Percentiles rank a stretch among this genome's conserved stretches.
Conservation (phyloP, 2,888 invertebrate species). For the Smittia aterrima region DNA sequence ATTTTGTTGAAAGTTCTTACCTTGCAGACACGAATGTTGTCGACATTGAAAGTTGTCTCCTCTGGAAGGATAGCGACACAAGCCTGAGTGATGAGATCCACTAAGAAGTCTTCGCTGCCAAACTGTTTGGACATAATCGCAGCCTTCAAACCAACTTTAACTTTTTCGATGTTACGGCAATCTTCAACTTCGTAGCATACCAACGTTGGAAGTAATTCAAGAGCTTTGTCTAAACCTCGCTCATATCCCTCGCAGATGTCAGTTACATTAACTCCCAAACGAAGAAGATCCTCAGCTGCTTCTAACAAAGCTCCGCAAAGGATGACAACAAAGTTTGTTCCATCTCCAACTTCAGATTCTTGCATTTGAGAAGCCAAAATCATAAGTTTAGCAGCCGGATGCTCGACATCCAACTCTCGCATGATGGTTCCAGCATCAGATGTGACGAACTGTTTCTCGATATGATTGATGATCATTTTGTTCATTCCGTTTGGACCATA, state of each 20-base stretch:
- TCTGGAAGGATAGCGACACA: constrained; percentile 86
- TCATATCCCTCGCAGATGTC: constrained; percentile 97
- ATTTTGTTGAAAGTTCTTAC: constrained; percentile 48
- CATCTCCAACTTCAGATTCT: constrained; percentile 97
- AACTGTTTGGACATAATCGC: constrained; percentile 97
- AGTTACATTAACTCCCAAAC: constrained; percentile 92
- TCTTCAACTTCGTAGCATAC: constrained; percentile 75
- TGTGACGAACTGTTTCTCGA: constrained; percentile 97
- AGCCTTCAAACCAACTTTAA: constrained; percentile 72
- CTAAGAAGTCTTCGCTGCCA: constrained; percentile 92
- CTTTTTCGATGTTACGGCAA: constrained; percentile 63
- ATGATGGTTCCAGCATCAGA: constrained; percentile 99
- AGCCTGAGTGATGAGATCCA: constrained; percentile 80
- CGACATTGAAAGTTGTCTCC: constrained; percentile 90
- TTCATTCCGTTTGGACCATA: constrained; percentile 99
- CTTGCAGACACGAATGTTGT: constrained; percentile 94
- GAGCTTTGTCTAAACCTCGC: constrained; percentile 79
- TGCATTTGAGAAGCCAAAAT: constrained; percentile 97
- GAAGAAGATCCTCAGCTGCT: constrained; percentile 85
- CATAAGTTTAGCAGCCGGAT: constrained; percentile 96
- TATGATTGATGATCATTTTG: constrained; percentile 99
- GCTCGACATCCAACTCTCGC: constrained; percentile 92
- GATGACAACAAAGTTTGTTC: constrained; percentile 96
- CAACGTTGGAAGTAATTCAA: constrained; percentile 84
- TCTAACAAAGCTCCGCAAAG: constrained; percentile 90